Evolutionary conservation across 2,888 invertebrate species (phyloP), one percentile per base, ranked within the genome.

Genomic region (Litoditis marina): DNA sequence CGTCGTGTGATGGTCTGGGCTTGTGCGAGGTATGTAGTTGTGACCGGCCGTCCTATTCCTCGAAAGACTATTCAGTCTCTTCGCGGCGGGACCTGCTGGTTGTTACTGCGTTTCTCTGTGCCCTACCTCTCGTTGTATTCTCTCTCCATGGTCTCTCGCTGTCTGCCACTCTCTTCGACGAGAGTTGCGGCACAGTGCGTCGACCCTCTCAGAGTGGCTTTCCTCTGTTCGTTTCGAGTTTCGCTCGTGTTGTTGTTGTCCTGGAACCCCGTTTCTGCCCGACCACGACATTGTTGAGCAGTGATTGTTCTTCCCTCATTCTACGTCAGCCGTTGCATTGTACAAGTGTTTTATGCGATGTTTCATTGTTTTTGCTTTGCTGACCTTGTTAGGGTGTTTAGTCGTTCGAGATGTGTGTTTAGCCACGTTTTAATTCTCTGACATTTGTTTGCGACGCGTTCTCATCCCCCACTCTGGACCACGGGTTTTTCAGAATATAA

Each of bases 1-100:
- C 61, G 55, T 61, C 36, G 46, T 46, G 61, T 39, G n/a, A n/a
- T n/a, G n/a, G n/a, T n/a, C n/a, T n/a, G 54, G 61, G 49, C 61
- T 60, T 19, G 60, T 53, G 42, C 53, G 60, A 60, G 60, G 60
- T 60, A 53, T 46, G 34, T 46, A 49, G 60, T 60, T 51, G 52
- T 53, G 44, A 44, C 19, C 25, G 25, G 19, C 25, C 44, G 44
- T 44, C 25, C 25, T 8, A 44, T 7, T 44, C 25, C 44, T n/a
- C n/a, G n/a, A n/a, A n/a, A n/a, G n/a, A n/a, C n/a, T n/a, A n/a
- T n/a, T n/a, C n/a, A n/a, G n/a, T n/a, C n/a, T n/a, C n/a, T n/a
- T n/a, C n/a, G n/a, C n/a, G n/a, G n/a, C n/a, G n/a, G n/a, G n/a
- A n/a, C n/a, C n/a, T n/a, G n/a, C n/a, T n/a, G n/a, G n/a, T n/a